Evolutionary conservation across 2,113 vertebrate species (phyloP), one percentile per base, ranked within the genome.

Genomic region (Brachypteracias leptosomus): DNA sequence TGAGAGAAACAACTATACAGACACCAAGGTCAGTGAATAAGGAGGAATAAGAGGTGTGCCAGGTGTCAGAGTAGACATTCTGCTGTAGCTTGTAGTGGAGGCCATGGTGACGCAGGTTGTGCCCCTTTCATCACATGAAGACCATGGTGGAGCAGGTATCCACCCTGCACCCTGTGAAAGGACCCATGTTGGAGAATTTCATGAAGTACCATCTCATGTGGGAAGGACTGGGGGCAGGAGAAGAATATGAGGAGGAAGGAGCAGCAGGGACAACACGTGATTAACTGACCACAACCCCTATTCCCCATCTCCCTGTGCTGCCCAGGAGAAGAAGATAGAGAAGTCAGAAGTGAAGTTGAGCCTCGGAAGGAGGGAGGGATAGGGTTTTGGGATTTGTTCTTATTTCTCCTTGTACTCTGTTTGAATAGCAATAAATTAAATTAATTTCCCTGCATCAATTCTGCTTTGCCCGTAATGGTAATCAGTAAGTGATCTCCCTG

Each of bases 221-320:
- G 18, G n/a, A 85, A 20, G 19, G 18, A 67, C 40, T 28, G 24
- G 16, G 28, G 55, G 17, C 13, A 33, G 22, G 36, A 20, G 17
- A 86, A 81, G 61, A 73, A 58, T 35, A 58, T 33, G 54, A 57
- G 29, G 31, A 22, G 57, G 57, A 58, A 58, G 33, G 20, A 35
- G 20, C 33, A 58, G 57, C 19, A 58, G 57, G n/a, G 18, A 18
- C 17, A 33, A 57, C 54, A 55, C 26, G 29, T 55, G 54, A 55
- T 55, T 9, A 57, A 57, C 31, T 57, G 54, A 57, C 54, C 17
- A 33, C 54, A 57, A 33, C 31, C 10, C 18, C 54, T 26, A 35
- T 57, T 57, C 5, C 8, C 18, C 3, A 2, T 57, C 13, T 22
- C 13, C 5, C 35, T 49, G 25, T 1, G 1, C 4, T 38, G 4